Percentiles rank a stretch among this genome's conserved stretches.
Conservation (phyloP, 2,797 vertebrate genomes). For the Phoeniculus purpureus region DNA sequence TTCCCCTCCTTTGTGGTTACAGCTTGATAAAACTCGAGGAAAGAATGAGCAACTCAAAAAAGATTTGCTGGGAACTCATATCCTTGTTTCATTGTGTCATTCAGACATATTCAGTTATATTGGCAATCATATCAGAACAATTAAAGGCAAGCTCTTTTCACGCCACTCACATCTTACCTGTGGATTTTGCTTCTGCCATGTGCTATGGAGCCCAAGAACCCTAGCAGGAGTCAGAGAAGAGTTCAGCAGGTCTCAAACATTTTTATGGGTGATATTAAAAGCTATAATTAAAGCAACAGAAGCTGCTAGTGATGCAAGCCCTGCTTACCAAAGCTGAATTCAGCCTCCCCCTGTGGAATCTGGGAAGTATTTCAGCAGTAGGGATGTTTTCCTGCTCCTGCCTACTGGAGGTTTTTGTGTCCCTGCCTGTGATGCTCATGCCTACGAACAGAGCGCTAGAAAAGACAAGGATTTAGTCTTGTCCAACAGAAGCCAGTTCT, state of each 20-base stretch:
- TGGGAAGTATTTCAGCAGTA: background rate
- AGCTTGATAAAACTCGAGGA: constrained; percentile 24
- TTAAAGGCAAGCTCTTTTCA: background rate
- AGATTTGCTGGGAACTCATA: background rate
- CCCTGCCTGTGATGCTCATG: background rate
- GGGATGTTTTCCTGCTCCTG: background rate
- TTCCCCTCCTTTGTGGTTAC: background rate
- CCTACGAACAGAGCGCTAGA: background rate
- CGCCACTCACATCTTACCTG: background rate
- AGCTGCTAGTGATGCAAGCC: background rate
- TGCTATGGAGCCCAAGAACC: background rate
- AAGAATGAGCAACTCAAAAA: background rate
- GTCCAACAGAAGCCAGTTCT: background rate
- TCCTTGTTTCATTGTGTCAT: background rate
- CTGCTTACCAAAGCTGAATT: background rate
- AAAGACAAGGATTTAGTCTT: background rate
- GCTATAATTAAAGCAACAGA: constrained; percentile 4
- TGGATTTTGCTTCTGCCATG: background rate
- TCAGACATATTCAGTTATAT: background rate
- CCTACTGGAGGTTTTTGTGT: background rate
- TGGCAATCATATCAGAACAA: background rate
- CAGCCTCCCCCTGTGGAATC: background rate
- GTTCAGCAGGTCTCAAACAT: constrained; percentile 11
- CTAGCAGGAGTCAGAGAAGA: background rate
- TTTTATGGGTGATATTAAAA: background rate